Base-by-base conservation (phyloP, 2,888 invertebrate genomes). In the Uropetala carovei region DNA sequence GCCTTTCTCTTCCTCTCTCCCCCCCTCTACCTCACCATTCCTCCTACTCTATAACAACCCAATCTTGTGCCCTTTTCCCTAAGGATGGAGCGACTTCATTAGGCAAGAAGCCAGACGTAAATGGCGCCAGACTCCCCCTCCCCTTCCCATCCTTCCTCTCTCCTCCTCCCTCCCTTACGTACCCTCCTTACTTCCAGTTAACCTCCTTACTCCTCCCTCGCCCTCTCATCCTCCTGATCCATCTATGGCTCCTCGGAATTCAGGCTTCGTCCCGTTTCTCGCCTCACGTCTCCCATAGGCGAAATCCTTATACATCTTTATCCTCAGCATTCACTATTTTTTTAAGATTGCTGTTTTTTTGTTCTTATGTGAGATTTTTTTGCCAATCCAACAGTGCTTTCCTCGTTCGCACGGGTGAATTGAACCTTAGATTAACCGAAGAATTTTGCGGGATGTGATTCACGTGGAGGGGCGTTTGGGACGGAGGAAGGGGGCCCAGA, bases 41-140 rank as follows among this genome's bases (percentile, higher is more conserved):
- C 30, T 59, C 85, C 57, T 30, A 30, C 89, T 68, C 89, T 89
- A 68, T 89, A 89, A 89, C 89, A 89, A 89, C 83, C 91, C 85
- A 82, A 91, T 85, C 92, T 82, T 30, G 56, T 84, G 56, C 91
- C 92, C 60, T 59, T 92, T 64, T 68, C 92, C 84, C 60, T 56
- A 60, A 56, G 27, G 92, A 60, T 30, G 59, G 58, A 11, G 59
- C 81, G 92, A 84, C 82, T 85, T 64, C 86, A 64, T 86, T 85
- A 89, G 92, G 84, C 84, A 84, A 85, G 86, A 89, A 68, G 82
- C 92, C 84, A 89, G 89, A 68, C 82, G 57, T 82, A 91, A 89
- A 56, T 92, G 92, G 89, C 89, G 89, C 89, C 92, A 43, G 83
- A 85, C 91, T 84, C 83, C 43, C 85, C 57, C 60, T 91, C 89